Evolutionary conservation across 2,797 vertebrate species (phyloP), one percentile per base, ranked within the genome.

Genomic region (Alcedo quadribrachys): DNA sequence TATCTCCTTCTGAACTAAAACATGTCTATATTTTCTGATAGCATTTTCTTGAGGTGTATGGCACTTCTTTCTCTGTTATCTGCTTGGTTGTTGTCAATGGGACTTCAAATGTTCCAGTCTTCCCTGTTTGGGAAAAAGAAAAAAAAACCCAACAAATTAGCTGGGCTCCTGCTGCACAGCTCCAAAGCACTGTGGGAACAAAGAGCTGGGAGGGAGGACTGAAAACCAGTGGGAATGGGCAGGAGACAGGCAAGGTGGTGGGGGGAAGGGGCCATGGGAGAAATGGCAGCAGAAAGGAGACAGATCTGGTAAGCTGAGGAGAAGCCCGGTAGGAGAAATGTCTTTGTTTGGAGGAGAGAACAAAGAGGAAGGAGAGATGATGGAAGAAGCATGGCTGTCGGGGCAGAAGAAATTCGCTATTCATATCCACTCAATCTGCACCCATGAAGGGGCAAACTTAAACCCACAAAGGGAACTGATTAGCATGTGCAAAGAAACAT

Each of bases 241-340:
- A 85, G 45, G 80, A 88, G 85, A 76, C 24, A 2, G 43, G 37
- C 70, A 57, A 71, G 25, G 42, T 1, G 0, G 45, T 86, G 91
- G 94, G 92, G 94, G 94, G 94, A 87, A 93, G 93, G 94, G 92
- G 12, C 16, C 6, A 3, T 5, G 8, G 51, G 55, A n/a, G 40
- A 13, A 91, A 68, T 50, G 45, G 66, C 46, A 88, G 33, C 63
- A 68, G 85, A 79, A 78, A 85, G 68, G 33, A 89, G 80, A 2
- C 82, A 75, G 69, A 20, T 27, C 42, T 70, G 46, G 62, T 33
- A 27, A 90, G 11, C 54, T 65, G 80, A 85, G 78, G 55, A 73
- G 77, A 74, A 96, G 30, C 58, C 30, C 0, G 0, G 62, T 66
- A 46, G 90, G 71, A 87, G 35, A 94, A 93, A 82, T 16, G 50